Base-by-base conservation (phyloP, 2,113 vertebrate species). In the Paradoxurus hermaphroditus region DNA sequence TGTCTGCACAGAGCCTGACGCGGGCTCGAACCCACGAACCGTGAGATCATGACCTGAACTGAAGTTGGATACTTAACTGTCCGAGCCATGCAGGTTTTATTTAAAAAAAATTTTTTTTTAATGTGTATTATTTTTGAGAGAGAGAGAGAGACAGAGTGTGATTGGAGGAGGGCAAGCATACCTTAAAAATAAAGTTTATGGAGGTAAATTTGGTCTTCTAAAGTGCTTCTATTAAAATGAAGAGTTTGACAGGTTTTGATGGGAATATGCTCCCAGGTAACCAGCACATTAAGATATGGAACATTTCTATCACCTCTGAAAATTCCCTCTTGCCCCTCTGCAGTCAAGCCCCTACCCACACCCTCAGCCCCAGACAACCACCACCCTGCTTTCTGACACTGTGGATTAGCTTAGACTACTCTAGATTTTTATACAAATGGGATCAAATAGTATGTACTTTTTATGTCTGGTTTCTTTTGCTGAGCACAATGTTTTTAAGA, bases 171-270 rank as follows among this genome's bases (percentile, higher is more conserved):
- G n/a, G n/a, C n/a, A n/a, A 75, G 34, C 21, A 82, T 53, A 59
- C 21, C 83, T 95, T 70, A 29, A 94, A 94, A 85, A 90, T 73
- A 65, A 90, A 90, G 79, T 56, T 62, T 31, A 75, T 51, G 2
- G 21, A 56, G 51, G 31, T 46, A 86, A 67, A 67, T 44, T 88
- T 95, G 85, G 41, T 88, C 53, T 86, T 83, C 84, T 73, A 84
- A 91, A 92, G 82, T 70, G 16, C n/a, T 91, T 93, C 82, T 86
- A 46, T 27, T 70, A 75, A 81, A 90, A 86, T 19, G 19, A 16
- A 89, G 67, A 88, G 56, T 73, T 86, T 62, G 46, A 91, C 93
- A 51, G 86, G 49, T 73, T 92, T 90, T 95, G 77, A 95, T 41
- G 94, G 59, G 56, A 65, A 44, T 3, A 77, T n/a, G 44, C 34